Conservation (phyloP, 1,140 invertebrate genomes). For the Venturia canescens region DNA sequence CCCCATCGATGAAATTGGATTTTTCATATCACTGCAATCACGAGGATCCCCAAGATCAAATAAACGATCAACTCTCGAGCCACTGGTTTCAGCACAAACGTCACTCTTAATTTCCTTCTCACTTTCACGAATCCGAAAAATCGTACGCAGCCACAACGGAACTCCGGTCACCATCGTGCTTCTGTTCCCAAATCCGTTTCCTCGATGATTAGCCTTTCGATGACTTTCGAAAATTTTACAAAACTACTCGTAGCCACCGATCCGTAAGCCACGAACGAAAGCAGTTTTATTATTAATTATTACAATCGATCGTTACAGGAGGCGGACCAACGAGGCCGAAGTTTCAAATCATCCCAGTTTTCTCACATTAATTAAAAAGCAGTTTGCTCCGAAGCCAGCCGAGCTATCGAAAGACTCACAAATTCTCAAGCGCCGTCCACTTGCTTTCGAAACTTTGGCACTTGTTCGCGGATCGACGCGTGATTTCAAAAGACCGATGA, state of each 20-base stretch:
- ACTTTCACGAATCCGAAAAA: neutral
- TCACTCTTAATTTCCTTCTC: conserved; percentile 2
- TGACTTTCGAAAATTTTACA: neutral
- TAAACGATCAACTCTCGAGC: neutral
- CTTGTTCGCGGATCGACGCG: neutral
- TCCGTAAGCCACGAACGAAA: neutral
- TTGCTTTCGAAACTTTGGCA: neutral
- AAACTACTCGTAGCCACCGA: neutral
- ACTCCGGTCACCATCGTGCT: neutral
- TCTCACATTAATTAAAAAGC: neutral
- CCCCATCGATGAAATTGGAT: neutral
- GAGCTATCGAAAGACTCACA: too few species aligned
- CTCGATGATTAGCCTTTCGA: neutral
- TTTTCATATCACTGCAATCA: neutral
- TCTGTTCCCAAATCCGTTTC: neutral
- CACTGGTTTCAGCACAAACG: conserved; percentile 18
- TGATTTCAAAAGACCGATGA: neutral
- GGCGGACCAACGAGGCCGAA: too few species aligned
- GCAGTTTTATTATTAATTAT: neutral
- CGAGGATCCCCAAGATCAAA: neutral
- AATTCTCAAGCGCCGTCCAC: neutral
- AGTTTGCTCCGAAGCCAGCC: neutral
- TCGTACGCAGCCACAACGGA: conserved; percentile 1
- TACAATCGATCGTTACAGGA: neutral
- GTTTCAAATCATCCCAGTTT: neutral